Evolutionary conservation across 2,888 invertebrate species (phyloP), one percentile per base, ranked within the genome.

Genomic region (Athalia cordata): DNA sequence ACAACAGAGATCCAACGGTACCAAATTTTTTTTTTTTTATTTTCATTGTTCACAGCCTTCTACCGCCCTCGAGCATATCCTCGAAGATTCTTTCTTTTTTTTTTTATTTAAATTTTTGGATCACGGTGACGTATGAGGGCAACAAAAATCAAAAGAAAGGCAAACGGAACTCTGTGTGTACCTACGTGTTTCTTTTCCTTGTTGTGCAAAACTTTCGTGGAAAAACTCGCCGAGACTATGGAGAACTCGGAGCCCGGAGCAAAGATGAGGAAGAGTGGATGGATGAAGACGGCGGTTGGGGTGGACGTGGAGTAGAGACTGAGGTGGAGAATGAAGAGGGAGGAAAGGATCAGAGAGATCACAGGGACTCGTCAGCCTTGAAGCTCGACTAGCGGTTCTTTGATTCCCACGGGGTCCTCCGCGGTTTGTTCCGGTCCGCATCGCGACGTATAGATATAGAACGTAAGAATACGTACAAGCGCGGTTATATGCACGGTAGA

Each of bases 301-400:
- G 64, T 64, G 5, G 29, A 64, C 8, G 5, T 9, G 43, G 47
- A 72, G 70, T 80, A 78, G 80, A 45, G 29, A 11, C 45, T 74
- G 75, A 72, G 68, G 79, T 75, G 52, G 55, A 66, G 65, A 77
- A 55, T 64, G 64, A 67, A 70, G 77, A 67, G 64, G 47, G 55
- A 77, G 61, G 52, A 47, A 29, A 65, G 52, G 77, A 70, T 68
- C 65, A 65, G 64, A 61, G 65, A 79, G 75, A 78, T 70, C 77
- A 77, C 76, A 80, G 50, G 52, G 66, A 68, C 78, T 78, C 79
- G 43, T 82, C 66, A 66, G 47, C 49, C 15, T 66, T 29, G 47
- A 47, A 29, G 66, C 59, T 5, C 49, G 66, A 66, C 47, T 66
- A 66, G n/a, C 66, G 66, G 47, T 66, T 66, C 66, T 66, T 66